Evolutionary conservation across 2,113 vertebrate species (phyloP).

Genomic region (Leiothrix lutea): DNA sequence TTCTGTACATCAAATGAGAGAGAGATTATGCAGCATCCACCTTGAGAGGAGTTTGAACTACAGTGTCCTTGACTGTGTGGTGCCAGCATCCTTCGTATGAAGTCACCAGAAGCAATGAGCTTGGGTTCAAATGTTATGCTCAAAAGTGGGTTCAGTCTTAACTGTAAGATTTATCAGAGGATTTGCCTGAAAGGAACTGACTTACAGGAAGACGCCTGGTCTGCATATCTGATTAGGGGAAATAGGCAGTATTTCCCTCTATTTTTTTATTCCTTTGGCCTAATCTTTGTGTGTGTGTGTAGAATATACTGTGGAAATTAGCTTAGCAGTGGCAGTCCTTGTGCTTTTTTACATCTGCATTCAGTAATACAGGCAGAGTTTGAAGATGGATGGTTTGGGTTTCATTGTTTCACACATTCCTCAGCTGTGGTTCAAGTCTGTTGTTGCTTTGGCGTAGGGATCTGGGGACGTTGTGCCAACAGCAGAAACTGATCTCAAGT

Average conservation of each 20-base stretch:
- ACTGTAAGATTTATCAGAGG: conserved; percentile 13
- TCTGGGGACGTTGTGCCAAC: background rate
- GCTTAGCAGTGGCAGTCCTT: background rate
- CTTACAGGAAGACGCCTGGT: conserved; percentile 1
- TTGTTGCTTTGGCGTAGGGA: background rate
- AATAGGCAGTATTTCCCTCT: background rate
- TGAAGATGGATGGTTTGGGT: background rate
- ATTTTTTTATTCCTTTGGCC: background rate
- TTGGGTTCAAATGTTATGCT: background rate
- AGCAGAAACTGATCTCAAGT: background rate
- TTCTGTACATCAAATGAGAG: background rate
- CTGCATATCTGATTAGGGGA: conserved; percentile 4
- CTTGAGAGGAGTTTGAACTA: background rate
- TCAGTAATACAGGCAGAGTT: background rate
- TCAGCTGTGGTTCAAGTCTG: background rate
- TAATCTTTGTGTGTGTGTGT: background rate
- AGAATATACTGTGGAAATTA: background rate
- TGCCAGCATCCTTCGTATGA: conserved; percentile 45
- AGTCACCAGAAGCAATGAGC: conserved; percentile 18
- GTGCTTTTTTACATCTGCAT: background rate
- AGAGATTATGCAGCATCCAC: background rate
- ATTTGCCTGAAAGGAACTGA: conserved; percentile 24
- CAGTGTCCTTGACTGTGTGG: background rate
- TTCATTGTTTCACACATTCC: background rate
- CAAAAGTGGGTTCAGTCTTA: background rate